A percentile compares a stretch with the other conserved stretches of the same genome.
These are phyloP conservation scores for Melanogrammus aeglefinus DNA, from an alignment of 2,797 vertebrate species.

Conservation along the genomic window DNA sequence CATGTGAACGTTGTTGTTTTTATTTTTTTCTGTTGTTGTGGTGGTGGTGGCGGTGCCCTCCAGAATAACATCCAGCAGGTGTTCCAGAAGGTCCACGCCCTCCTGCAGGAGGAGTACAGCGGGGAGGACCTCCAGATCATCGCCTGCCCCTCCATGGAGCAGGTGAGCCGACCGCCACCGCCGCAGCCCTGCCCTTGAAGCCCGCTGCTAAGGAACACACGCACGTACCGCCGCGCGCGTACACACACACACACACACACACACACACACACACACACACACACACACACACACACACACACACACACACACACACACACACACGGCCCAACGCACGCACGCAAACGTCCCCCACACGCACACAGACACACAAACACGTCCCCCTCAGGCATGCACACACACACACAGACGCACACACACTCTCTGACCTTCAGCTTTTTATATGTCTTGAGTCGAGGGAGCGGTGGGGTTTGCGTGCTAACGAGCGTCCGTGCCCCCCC, in stretches of 20 bases:
- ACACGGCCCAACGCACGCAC: background rate
- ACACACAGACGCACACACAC: background rate
- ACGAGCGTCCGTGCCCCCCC: slow-evolving; percentile 22
- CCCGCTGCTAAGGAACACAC: background rate
- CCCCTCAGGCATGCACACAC: background rate
- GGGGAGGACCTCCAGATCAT: slow-evolving; percentile 93
- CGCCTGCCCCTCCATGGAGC: slow-evolving; percentile 89
- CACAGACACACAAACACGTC: background rate
- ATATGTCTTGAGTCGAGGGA: background rate
- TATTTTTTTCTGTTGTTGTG: background rate
- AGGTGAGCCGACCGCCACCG: slow-evolving; percentile 57
- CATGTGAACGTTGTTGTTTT: background rate
- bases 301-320: background rate
- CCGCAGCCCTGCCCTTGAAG: background rate
- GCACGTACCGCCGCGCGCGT: background rate
- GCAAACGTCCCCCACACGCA: background rate
- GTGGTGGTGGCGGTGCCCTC: background rate
- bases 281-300: background rate
- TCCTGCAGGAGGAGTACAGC: slow-evolving; percentile 92
- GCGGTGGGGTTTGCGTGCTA: background rate
- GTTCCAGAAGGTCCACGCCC: slow-evolving; percentile 88
- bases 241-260: background rate
- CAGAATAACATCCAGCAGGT: slow-evolving; percentile 95
- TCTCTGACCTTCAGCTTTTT: background rate
- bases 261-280: background rate